Conservation (phyloP, 35 echinoderm and acorn worm genomes). For the Apostichopus parvimensis region DNA sequence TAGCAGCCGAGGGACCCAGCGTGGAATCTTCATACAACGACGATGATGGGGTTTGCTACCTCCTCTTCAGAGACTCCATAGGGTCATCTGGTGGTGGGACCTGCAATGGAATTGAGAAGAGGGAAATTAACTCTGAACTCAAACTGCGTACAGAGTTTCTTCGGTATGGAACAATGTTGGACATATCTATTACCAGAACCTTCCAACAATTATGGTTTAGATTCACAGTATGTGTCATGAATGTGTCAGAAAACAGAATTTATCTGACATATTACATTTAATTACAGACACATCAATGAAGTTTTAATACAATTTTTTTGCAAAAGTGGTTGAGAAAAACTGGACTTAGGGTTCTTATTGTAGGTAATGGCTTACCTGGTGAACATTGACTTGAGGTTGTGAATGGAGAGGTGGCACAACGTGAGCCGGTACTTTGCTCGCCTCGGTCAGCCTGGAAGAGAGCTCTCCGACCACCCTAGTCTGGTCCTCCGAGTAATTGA, state of each 20-base stretch:
- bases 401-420: neutral
- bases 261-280: too few relatives aligned
- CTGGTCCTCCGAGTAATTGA: constrained; percentile 28
- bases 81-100: neutral
- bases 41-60: neutral
- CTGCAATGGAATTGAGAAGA: too few relatives aligned
- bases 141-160: neutral
- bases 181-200: neutral
- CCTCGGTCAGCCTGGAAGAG: neutral
- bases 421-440: neutral
- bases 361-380: neutral
- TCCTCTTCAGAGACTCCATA: neutral
- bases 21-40: neutral
- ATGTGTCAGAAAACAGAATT: too few relatives aligned
- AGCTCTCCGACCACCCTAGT: neutral
- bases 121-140: too few relatives aligned
- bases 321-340: neutral
- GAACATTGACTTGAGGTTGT: neutral
- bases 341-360: neutral
- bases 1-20: neutral
- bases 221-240: too few relatives aligned
- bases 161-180: neutral
- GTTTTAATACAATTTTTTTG: neutral
- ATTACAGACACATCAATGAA: neutral
- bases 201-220: too few relatives aligned